Evolutionary conservation across 1,140 invertebrate species (phyloP).

Genomic region (Acromyrmex heyeri): DNA sequence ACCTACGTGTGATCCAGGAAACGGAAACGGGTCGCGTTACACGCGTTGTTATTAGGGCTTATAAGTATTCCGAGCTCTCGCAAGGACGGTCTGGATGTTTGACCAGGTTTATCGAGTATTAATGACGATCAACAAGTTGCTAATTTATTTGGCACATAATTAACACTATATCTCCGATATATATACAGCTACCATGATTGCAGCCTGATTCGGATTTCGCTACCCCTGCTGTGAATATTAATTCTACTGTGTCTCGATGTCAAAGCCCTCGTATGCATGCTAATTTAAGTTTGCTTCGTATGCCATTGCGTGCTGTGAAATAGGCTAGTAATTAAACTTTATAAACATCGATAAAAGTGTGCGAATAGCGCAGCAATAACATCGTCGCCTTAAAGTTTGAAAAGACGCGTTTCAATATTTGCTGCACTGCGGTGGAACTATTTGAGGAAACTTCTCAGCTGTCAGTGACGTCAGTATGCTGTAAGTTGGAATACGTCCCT

Average conservation of each 20-base stretch:
- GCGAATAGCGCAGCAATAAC: not conserved
- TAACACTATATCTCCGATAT: constrained; percentile 55
- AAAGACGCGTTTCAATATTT: constrained; percentile 44
- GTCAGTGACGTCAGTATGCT: not conserved
- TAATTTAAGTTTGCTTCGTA: constrained; percentile 56
- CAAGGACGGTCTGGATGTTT: constrained; percentile 11
- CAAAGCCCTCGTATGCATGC: constrained; percentile 57
- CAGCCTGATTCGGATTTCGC: constrained; percentile 43
- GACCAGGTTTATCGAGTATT: constrained; percentile 51
- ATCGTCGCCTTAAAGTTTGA: constrained; percentile 20
- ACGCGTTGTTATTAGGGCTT: constrained; percentile 21
- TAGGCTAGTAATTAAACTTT: constrained; percentile 55
- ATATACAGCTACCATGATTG: constrained; percentile 35
- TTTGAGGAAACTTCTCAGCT: constrained; percentile 32
- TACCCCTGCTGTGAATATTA: constrained; percentile 56
- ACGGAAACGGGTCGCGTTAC: not conserved
- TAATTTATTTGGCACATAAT: constrained; percentile 72
- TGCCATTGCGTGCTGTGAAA: not conserved
- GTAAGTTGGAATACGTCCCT: not conserved
- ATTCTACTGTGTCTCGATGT: constrained; percentile 58
- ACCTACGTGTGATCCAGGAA: constrained; percentile 17
- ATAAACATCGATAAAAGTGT: constrained; percentile 47
- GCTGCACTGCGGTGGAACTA: not conserved
- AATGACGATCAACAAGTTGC: constrained; percentile 75
- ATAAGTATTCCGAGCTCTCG: constrained; percentile 4